Evolutionary conservation across 2,888 invertebrate species (phyloP).

Genomic region (Aphelenchoides bicaudatus): DNA sequence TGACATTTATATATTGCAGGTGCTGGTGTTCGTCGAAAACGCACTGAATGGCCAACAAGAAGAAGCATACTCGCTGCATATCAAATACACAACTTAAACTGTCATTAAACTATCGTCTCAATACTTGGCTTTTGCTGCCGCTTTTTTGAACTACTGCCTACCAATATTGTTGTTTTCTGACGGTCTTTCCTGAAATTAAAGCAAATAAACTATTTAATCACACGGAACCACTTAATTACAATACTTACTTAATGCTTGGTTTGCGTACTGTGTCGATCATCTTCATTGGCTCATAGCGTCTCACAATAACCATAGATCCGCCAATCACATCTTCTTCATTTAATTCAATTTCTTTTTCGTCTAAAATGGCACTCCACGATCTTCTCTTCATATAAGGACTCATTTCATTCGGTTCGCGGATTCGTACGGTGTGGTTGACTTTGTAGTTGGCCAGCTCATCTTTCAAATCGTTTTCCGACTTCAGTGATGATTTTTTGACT

Average conservation of each 20-base stretch:
- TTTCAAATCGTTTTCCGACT: constrained; percentile 12
- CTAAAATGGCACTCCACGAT: constrained; percentile 1
- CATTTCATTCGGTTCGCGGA: background rate
- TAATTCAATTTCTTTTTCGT: too few relatives aligned
- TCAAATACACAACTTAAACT: constrained; percentile 19
- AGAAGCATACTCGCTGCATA: constrained; percentile 36
- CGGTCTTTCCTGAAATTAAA: background rate
- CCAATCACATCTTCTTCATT: background rate
- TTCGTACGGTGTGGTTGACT: constrained; percentile 19
- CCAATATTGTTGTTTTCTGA: too few relatives aligned
- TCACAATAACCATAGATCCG: constrained; percentile 3
- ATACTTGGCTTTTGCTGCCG: constrained; percentile 10
- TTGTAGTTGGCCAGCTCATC: background rate
- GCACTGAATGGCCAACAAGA: constrained; percentile 34
- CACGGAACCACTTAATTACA: background rate
- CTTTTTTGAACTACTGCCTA: background rate
- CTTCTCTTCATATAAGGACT: background rate
- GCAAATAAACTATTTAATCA: constrained; percentile 4
- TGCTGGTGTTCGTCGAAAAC: constrained; percentile 41
- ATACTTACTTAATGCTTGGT: too few relatives aligned
- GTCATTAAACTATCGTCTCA: constrained; percentile 12
- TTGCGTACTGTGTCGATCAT: background rate
- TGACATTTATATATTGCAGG: constrained; percentile 15
- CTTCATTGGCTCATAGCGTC: background rate
- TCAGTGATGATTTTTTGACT: too few relatives aligned